Evolutionary conservation across 2,113 vertebrate species (phyloP).

Genomic region (Percina caprodes): DNA sequence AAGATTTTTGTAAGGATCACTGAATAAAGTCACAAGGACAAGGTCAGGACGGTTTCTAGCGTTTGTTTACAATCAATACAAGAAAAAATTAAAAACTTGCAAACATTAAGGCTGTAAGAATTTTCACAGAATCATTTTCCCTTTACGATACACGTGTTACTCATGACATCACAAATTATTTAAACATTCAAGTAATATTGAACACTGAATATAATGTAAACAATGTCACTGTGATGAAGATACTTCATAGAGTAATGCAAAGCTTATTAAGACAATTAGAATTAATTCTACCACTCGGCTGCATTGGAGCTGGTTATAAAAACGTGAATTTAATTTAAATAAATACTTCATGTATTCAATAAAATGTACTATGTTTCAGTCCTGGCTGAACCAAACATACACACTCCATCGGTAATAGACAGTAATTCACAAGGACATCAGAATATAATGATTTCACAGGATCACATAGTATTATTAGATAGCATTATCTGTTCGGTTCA

Average conservation of each 20-base stretch:
- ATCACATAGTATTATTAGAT: not conserved
- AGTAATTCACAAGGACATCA: constrained; percentile 14
- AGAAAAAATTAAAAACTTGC: not conserved
- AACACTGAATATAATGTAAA: constrained; percentile 48
- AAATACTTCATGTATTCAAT: not conserved
- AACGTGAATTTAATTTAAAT: not conserved
- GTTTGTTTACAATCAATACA: constrained; percentile 26
- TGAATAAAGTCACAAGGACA: constrained; percentile 67
- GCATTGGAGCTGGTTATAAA: constrained; percentile 2
- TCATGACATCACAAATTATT: constrained; percentile 19
- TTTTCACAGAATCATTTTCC: constrained; percentile 18
- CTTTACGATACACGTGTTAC: constrained; percentile 1
- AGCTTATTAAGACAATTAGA: constrained; percentile 13
- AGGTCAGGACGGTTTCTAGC: constrained; percentile 18
- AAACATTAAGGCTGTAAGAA: not conserved
- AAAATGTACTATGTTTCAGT: not conserved
- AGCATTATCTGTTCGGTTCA: not conserved
- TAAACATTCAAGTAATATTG: constrained; percentile 3
- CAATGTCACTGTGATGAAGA: constrained; percentile 21
- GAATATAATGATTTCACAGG: not conserved
- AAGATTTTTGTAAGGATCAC: constrained; percentile 62
- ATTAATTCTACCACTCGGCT: not conserved
- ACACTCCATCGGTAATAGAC: not conserved
- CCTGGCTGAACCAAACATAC: not conserved
- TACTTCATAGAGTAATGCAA: constrained; percentile 41